phyloP scores from a whole-genome alignment of 2,797 vertebrate species.

The Chrosomus eos region DNA sequence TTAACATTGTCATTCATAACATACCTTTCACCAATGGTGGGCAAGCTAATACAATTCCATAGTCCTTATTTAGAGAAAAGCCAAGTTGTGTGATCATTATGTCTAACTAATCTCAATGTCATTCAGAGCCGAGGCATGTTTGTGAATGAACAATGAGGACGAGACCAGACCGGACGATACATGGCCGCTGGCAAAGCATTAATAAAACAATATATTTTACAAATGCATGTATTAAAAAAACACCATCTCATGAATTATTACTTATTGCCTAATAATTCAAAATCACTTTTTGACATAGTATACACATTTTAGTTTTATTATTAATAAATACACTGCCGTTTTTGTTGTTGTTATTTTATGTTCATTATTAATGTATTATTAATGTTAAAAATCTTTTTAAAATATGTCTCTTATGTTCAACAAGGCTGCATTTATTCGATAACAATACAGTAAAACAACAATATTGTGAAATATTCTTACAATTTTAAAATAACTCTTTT shows the following conservation, averaged over 20 bases:
- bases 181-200: constrained; percentile 42
- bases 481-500: neutral
- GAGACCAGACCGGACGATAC: constrained; percentile 23
- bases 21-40: constrained; percentile 64
- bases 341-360: neutral
- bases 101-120: constrained; percentile 72
- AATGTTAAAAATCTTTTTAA: neutral
- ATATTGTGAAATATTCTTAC: neutral
- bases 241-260: constrained; percentile 24
- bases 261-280: neutral
- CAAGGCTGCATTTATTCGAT: neutral
- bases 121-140: constrained; percentile 66
- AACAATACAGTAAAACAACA: neutral
- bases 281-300: neutral
- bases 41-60: constrained; percentile 56
- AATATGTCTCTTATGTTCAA: neutral
- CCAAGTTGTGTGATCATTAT: constrained; percentile 68
- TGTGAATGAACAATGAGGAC: constrained; percentile 64
- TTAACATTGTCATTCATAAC: neutral
- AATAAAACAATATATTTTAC: constrained; percentile 51
- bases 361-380: neutral
- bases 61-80: constrained; percentile 48
- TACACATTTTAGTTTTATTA: neutral
- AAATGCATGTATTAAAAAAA: constrained; percentile 18
- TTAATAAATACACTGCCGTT: neutral